phyloP scores from a whole-genome alignment of 2,797 vertebrate species.

The Orestias chungarensis region DNA sequence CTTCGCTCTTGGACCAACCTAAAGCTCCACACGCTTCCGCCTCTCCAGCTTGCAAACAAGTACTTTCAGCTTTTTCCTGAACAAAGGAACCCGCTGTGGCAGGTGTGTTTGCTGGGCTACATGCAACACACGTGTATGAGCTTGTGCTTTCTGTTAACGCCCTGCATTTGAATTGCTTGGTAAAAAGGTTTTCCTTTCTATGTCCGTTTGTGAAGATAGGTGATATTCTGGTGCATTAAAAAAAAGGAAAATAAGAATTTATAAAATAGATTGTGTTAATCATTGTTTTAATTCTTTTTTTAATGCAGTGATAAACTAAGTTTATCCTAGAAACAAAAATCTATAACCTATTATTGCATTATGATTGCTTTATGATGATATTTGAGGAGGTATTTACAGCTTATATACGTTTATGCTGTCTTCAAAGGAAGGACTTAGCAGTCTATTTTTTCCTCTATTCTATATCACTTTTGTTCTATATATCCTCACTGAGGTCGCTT shows the following conservation, averaged over 20 bases:
- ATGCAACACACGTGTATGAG: slow-evolving; percentile 16
- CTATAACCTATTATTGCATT: background rate
- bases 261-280: background rate
- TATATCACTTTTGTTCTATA: slow-evolving; percentile 5
- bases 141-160: slow-evolving; percentile 19
- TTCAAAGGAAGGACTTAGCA: background rate
- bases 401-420: background rate
- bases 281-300: background rate
- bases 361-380: background rate
- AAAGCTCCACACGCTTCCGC: slow-evolving; percentile 88
- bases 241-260: background rate
- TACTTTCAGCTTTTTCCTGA: slow-evolving; percentile 95
- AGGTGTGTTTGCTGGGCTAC: slow-evolving; percentile 80
- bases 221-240: background rate
- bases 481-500: background rate
- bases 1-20: slow-evolving; percentile 92
- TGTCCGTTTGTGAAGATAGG: background rate
- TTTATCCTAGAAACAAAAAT: background rate
- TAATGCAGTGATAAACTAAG: background rate
- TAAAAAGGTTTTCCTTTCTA: background rate
- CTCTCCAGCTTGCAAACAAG: slow-evolving; percentile 89
- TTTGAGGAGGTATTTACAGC: slow-evolving; percentile 5
- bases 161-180: background rate
- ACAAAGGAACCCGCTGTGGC: slow-evolving; percentile 94
- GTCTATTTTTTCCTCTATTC: slow-evolving; percentile 1